phyloP scores from a whole-genome alignment of 37 sponge, comb jelly and placozoan species.

The Lycopodina hypogea region DNA sequence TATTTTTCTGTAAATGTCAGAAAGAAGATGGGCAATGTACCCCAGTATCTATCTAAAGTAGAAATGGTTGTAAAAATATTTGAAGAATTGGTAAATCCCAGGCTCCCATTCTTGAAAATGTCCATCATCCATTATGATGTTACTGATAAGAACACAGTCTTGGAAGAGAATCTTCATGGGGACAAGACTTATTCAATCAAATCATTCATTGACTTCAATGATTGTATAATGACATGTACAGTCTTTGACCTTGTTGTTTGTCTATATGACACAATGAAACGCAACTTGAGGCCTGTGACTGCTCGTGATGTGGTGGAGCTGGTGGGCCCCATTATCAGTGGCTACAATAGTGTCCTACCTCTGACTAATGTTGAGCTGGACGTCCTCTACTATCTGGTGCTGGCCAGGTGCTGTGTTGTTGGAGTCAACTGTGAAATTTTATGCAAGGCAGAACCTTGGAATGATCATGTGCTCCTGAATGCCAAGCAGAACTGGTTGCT shows the following conservation, averaged over 20 bases:
- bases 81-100: conserved; percentile 21
- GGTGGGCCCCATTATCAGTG: conserved; percentile 20
- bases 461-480: conserved; percentile 22
- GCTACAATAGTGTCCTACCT: conserved; percentile 22
- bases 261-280: conserved; percentile 13
- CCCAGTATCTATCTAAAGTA: conserved; percentile 2
- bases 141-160: conserved; percentile 28
- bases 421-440: conserved; percentile 15
- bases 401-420: conserved; percentile 34
- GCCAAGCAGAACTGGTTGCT: conserved; percentile 11
- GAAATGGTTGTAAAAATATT: conserved; percentile 15
- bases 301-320: conserved; percentile 2
- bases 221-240: conserved; percentile 18
- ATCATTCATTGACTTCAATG: conserved; percentile 39
- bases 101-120: conserved; percentile 19
- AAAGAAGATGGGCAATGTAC: too few relatives aligned
- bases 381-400: conserved; percentile 30
- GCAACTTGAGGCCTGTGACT: conserved; percentile 13
- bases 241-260: conserved; percentile 50
- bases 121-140: conserved; percentile 36
- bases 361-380: conserved; percentile 30
- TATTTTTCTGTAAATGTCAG: not conserved
- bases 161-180: not conserved
- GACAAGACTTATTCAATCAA: not conserved
- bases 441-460: conserved; percentile 30